phyloP scores from a whole-genome alignment of 1,140 invertebrate genomes.

The Drosophila suzukii region DNA sequence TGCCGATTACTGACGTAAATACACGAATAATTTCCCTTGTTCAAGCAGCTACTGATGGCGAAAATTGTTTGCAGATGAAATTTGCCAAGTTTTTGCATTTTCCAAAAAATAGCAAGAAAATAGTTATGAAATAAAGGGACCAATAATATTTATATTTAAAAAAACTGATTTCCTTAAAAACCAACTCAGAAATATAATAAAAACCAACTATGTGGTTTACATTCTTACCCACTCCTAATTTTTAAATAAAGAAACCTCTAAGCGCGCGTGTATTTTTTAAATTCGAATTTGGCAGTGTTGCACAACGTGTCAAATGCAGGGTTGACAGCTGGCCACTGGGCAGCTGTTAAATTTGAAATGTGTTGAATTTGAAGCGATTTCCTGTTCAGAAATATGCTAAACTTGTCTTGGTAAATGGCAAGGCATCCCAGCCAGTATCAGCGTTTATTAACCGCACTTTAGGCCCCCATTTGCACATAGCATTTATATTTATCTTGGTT shows the following conservation, averaged over 20 bases:
- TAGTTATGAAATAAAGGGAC: background rate
- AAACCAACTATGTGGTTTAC: no score
- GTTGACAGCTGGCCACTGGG: background rate
- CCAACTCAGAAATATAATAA: no score
- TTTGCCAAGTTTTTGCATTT: slow-evolving; percentile 14
- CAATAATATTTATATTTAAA: no score
- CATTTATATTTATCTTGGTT: slow-evolving; percentile 41
- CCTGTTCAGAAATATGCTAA: slow-evolving; percentile 17
- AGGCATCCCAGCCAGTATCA: slow-evolving; percentile 3
- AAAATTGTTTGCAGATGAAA: background rate
- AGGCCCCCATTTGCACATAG: slow-evolving; percentile 23
- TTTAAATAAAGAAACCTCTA: no score
- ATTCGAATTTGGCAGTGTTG: slow-evolving; percentile 5
- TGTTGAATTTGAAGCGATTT: background rate
- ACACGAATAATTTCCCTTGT: slow-evolving; percentile 38
- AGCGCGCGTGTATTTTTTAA: background rate
- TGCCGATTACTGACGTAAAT: slow-evolving; percentile 28
- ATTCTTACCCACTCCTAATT: no score
- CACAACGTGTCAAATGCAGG: background rate
- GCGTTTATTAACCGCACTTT: slow-evolving; percentile 6
- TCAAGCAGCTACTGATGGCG: slow-evolving; percentile 10
- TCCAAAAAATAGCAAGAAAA: background rate
- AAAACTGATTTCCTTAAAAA: no score
- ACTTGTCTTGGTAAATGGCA: slow-evolving; percentile 6
- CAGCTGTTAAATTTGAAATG: background rate